These are phyloP conservation scores for Manis javanica DNA, from an alignment of 2,797 vertebrate genomes.

Conservation along the genomic window DNA sequence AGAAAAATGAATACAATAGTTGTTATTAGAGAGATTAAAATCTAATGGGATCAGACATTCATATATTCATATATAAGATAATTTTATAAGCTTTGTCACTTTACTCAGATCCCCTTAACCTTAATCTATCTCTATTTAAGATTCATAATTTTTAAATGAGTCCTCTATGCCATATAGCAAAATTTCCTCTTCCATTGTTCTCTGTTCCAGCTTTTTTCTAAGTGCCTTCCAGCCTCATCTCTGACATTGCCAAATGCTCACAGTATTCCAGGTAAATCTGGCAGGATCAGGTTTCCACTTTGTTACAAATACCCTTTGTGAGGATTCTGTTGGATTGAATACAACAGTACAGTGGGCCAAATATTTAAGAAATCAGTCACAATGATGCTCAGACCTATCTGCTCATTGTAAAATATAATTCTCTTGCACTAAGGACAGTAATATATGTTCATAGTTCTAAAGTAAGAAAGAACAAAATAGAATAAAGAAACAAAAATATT, in stretches of 20 bases:
- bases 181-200: constrained; percentile 62
- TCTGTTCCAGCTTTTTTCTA: constrained; percentile 38
- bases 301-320: not conserved
- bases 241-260: constrained; percentile 1
- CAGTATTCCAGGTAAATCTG: constrained; percentile 56
- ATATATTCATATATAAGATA: not conserved
- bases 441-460: not conserved
- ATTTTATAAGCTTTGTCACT: not conserved
- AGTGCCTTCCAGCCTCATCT: constrained; percentile 30
- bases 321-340: not conserved
- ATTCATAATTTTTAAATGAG: constrained; percentile 28
- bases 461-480: not conserved
- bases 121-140: not conserved
- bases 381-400: not conserved
- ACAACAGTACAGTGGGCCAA: not conserved
- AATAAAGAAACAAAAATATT: constrained; percentile 3
- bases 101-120: not conserved
- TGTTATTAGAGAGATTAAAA: not conserved
- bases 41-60: not conserved
- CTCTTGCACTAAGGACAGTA: not conserved
- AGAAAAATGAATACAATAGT: not conserved
- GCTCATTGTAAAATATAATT: not conserved
- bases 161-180: constrained; percentile 59
- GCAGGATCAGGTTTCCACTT: not conserved
- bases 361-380: not conserved